Percentiles rank a stretch among this genome's conserved stretches.
Conservation (phyloP, 2,113 vertebrate genomes). For the Heterocephalus glaber region DNA sequence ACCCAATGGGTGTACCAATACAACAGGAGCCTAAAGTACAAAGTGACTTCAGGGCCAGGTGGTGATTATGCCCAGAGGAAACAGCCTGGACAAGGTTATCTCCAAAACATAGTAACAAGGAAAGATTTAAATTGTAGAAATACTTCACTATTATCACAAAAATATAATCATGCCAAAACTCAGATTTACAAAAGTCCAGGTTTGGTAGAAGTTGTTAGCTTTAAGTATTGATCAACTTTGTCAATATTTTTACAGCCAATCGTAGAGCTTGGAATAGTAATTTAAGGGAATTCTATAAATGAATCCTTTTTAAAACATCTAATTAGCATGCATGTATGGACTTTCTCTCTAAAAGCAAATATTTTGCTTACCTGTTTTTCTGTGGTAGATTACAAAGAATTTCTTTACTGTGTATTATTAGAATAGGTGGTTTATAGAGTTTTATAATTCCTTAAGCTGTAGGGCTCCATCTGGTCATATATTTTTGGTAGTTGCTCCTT, state of each 20-base stretch:
- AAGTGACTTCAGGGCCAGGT: not conserved
- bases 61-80: not conserved
- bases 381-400: not conserved
- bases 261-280: not conserved
- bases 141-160: not conserved
- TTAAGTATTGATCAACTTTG: not conserved
- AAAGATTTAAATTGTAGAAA: not conserved
- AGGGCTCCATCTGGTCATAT: not conserved
- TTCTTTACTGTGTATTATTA: not conserved
- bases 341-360: not conserved
- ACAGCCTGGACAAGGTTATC: not conserved
- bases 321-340: not conserved
- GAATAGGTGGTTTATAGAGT: not conserved
- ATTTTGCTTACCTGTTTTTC: not conserved
- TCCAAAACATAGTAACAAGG: not conserved
- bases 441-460: not conserved
- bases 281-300: not conserved
- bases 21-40: not conserved
- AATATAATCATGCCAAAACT: not conserved
- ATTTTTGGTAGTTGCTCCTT: not conserved
- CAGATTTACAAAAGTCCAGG: not conserved
- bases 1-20: not conserved
- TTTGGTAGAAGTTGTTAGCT: not conserved
- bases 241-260: not conserved
- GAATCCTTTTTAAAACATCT: constrained; percentile 12